Evolutionary conservation across 2,888 invertebrate species (phyloP).

Genomic region (Byasa hedistus): DNA sequence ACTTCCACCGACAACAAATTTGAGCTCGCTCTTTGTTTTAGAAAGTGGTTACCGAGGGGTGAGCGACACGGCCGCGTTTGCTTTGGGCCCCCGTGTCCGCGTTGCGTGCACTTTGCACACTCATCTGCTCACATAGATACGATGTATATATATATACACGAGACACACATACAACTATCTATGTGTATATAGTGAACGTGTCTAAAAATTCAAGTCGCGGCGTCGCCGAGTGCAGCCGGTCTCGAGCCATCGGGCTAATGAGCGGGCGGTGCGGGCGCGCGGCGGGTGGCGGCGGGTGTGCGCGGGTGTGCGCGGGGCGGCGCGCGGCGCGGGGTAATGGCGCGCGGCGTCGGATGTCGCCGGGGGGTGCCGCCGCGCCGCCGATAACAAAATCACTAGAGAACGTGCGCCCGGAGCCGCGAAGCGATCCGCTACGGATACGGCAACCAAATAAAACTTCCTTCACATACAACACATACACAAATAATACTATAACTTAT

Average conservation of each 20-base stretch:
- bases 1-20: neutral
- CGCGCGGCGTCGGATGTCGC: slow-evolving; percentile 75
- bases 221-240: slow-evolving; percentile 61
- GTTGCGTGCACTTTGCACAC: slow-evolving; percentile 6
- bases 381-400: slow-evolving; percentile 79
- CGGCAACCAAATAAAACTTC: slow-evolving; percentile 33
- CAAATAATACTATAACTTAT: too few species aligned
- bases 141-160: neutral
- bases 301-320: slow-evolving; percentile 39
- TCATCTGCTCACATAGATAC: slow-evolving; percentile 30
- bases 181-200: slow-evolving; percentile 35
- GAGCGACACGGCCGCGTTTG: neutral
- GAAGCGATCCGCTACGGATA: slow-evolving; percentile 43
- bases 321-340: slow-evolving; percentile 56
- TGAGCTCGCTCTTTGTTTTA: slow-evolving; percentile 3
- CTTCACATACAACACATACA: neutral
- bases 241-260: slow-evolving; percentile 67
- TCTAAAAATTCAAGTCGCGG: slow-evolving; percentile 67
- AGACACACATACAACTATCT: slow-evolving; percentile 13
- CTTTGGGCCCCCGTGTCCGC: slow-evolving; percentile 1
- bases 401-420: slow-evolving; percentile 50
- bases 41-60: slow-evolving; percentile 21
- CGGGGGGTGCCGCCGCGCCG: slow-evolving; percentile 65
- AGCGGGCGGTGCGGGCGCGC: slow-evolving; percentile 41
- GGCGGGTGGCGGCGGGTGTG: slow-evolving; percentile 34